Base-by-base conservation (phyloP, 1,140 invertebrate species). In the Atta cephalotes region DNA sequence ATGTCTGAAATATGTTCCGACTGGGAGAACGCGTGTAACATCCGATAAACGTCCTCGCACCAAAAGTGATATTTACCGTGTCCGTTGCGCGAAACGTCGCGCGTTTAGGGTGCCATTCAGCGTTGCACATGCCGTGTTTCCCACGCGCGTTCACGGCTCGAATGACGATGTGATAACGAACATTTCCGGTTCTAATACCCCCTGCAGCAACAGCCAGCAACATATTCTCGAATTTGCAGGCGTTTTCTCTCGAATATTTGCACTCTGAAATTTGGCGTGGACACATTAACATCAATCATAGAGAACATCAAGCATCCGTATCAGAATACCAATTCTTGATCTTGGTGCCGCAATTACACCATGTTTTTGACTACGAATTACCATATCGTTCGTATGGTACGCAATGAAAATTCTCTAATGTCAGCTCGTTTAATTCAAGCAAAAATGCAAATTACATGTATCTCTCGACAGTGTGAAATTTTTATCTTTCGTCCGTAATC, bases 1-100 rank as follows among this genome's bases (percentile, higher is more conserved):
- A 84, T 18, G 56, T 18, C 70, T 84, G 80, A 84, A 84, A 84
- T 84, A 84, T 84, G 80, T 84, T 51, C 80, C 80, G 56, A 74
- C 68, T 70, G 56, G 16, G 49, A 28, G 39, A 65, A 63, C 70
- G 70, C 70, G 16, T 76, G 70, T 76, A 63, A 84, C 56, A 21
- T 74, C 80, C 80, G 70, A 84, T 84, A 84, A 84, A 84, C 70
- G 80, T 31, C 31, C 49, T 25, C 39, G 56, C 39, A 58, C 60
- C 39, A 49, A 84, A 63, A 58, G 56, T n/a, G 70, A 84, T 58
- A 31, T 63, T 72, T 21, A 51, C 66, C 70, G 56, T 62, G 80
- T 81, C 35, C 62, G 77, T 63, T 28, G 78, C 16, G 63, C 31
- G 65, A 74, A 39, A 84, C 80, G 80, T 35, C 70, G 78, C 49